Percentiles rank a stretch among this genome's conserved stretches.
Conservation (phyloP, 64 coral and sea anemone genomes). For the Pocillopora verrucosa region DNA sequence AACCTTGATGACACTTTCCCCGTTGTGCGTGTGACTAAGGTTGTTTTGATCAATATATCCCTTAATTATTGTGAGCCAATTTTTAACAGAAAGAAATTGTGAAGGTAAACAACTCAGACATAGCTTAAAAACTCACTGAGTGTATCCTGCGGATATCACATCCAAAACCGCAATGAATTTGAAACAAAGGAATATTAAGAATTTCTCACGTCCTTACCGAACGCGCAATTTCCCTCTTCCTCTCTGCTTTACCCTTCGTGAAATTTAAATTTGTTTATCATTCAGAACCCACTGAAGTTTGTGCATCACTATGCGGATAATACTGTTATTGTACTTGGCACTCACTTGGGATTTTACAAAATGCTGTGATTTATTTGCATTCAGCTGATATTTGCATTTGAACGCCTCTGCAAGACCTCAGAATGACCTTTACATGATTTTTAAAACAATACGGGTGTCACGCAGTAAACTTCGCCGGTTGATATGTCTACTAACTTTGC, state of each 20-base stretch:
- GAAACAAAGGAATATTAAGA: background rate
- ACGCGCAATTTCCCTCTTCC: background rate
- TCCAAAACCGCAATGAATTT: background rate
- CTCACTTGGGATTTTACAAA: background rate
- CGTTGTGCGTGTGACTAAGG: background rate
- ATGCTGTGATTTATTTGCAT: background rate
- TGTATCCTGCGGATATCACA: background rate
- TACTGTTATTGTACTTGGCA: background rate
- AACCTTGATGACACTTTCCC: no score
- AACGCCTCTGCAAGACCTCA: background rate
- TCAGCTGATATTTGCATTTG: background rate
- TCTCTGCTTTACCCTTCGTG: background rate
- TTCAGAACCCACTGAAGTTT: background rate
- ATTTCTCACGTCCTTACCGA: background rate
- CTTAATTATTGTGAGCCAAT: background rate
- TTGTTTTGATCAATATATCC: background rate
- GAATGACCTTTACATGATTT: background rate
- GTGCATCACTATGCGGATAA: background rate
- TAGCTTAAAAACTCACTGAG: background rate
- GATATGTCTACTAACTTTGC: no score
- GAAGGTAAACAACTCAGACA: background rate
- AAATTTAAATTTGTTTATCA: background rate
- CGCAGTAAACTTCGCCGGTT: background rate
- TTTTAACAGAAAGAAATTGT: constrained; percentile 14
- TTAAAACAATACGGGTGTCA: background rate